phyloP scores from a whole-genome alignment of 2,888 invertebrate species.

The Candidula unifasciata region DNA sequence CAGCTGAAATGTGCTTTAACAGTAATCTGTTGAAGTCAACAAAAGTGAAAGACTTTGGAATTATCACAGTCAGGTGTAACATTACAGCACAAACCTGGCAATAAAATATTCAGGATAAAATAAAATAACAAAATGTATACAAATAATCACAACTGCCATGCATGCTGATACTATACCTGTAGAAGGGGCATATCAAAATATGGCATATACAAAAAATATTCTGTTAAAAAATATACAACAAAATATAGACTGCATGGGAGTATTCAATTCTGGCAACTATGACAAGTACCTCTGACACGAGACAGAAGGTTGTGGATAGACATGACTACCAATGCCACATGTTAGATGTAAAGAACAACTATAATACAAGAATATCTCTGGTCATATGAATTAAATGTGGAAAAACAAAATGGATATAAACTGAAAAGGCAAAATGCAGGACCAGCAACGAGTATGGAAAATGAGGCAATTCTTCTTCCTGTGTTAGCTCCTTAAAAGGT shows the following conservation, averaged over 20 bases:
- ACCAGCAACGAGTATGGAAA: too few relatives aligned
- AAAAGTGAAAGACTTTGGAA: constrained; percentile 35
- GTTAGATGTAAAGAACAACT: background rate
- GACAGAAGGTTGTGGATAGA: too few relatives aligned
- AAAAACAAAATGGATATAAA: too few relatives aligned
- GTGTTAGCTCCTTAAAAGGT: too few relatives aligned
- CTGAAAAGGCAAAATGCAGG: too few relatives aligned
- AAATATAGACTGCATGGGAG: background rate
- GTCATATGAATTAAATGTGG: background rate
- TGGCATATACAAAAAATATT: background rate
- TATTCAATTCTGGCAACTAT: background rate
- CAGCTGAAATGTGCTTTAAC: background rate
- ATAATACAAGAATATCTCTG: background rate
- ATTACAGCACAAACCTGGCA: background rate
- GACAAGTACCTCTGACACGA: background rate
- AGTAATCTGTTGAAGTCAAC: background rate
- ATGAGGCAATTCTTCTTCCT: too few relatives aligned
- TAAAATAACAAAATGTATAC: background rate
- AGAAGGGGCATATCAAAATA: background rate
- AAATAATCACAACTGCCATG: background rate
- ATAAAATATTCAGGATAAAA: background rate
- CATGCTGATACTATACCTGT: background rate
- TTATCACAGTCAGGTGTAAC: constrained; percentile 3
- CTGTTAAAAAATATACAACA: background rate
- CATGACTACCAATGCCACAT: too few relatives aligned